A percentile compares a stretch with the other conserved stretches of the same genome.
These are phyloP conservation scores for Nicator chloris DNA, from an alignment of 2,113 vertebrate genomes.

Conservation along the genomic window DNA sequence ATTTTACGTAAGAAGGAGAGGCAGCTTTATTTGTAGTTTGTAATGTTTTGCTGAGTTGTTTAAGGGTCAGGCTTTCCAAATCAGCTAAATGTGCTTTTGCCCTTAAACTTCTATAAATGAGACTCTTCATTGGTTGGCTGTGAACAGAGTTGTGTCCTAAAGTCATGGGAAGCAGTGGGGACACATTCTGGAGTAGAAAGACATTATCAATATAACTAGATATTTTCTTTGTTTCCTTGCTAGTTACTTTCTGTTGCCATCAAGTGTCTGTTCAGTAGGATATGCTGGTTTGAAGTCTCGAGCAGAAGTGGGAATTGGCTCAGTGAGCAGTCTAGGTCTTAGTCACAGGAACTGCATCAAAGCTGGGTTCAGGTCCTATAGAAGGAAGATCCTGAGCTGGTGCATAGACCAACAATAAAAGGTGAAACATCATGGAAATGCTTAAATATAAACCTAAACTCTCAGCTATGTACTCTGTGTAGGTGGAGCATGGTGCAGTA, in stretches of 20 bases:
- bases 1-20: not conserved
- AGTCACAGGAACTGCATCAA: not conserved
- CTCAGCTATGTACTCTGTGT: not conserved
- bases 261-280: not conserved
- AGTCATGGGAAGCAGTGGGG: not conserved
- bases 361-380: not conserved
- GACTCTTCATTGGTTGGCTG: not conserved
- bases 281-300: not conserved
- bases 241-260: not conserved
- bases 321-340: not conserved
- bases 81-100: not conserved
- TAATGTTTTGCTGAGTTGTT: not conserved
- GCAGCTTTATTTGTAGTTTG: not conserved
- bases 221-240: not conserved
- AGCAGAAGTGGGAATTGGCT: not conserved
- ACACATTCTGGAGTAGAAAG: not conserved
- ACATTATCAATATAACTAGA: rapidly evolving
- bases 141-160: not conserved
- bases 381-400: not conserved
- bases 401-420: not conserved
- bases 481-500: not conserved
- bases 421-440: not conserved
- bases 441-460: not conserved
- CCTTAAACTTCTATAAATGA: not conserved
- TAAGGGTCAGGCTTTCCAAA: not conserved